These are phyloP conservation scores for Bambusicola thoracicus DNA, from an alignment of 2,113 vertebrate species.

Conservation along the genomic window DNA sequence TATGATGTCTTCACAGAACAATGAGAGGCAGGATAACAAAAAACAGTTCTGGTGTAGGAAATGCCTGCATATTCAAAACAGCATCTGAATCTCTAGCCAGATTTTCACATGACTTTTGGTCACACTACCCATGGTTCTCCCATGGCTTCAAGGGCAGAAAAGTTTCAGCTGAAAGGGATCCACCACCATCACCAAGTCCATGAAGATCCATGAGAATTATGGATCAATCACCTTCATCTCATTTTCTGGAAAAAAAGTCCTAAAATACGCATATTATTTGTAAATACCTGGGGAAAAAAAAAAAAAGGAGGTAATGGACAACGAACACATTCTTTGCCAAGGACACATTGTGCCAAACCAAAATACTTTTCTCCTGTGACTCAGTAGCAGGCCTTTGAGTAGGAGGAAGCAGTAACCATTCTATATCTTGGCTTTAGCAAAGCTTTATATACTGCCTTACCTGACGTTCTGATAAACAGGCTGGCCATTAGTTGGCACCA, in stretches of 20 bases:
- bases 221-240: neutral
- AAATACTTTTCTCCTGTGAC: neutral
- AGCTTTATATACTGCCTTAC: neutral
- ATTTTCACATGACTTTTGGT: neutral
- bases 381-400: neutral
- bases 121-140: neutral
- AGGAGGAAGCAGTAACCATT: neutral
- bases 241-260: neutral
- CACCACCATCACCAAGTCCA: neutral
- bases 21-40: neutral
- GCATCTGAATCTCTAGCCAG: neutral
- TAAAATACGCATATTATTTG: neutral
- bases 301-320: neutral
- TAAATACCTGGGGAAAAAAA: neutral
- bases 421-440: neutral
- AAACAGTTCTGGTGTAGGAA: neutral
- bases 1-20: neutral
- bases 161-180: neutral
- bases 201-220: neutral
- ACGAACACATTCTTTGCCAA: neutral
- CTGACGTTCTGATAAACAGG: neutral
- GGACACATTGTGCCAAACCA: neutral
- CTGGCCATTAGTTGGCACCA: neutral
- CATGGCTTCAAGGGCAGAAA: neutral
- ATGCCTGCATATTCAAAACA: neutral